These are phyloP conservation scores for Esperia sulphurella DNA, from an alignment of 2,888 invertebrate species.

Conservation along the genomic window DNA sequence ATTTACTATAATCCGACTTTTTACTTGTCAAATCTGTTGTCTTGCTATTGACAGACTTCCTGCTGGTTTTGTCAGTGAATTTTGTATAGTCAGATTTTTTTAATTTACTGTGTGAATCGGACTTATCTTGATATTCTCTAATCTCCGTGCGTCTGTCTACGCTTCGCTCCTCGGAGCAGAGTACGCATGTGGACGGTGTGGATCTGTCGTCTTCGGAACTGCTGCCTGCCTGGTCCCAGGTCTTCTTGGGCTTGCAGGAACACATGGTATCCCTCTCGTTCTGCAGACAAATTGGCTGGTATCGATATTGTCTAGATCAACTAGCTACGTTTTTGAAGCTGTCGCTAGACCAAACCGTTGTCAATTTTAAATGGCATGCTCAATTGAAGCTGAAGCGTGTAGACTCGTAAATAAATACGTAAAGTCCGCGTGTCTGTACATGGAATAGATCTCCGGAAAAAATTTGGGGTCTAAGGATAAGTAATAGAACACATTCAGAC, in stretches of 20 bases:
- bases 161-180: conserved; percentile 47
- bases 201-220: conserved; percentile 45
- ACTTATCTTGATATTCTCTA: conserved; percentile 39
- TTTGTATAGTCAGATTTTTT: conserved; percentile 18
- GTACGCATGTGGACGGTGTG: conserved; percentile 60
- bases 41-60: conserved; percentile 33
- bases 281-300: conserved; percentile 59
- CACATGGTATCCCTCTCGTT: conserved; percentile 48
- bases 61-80: conserved; percentile 17
- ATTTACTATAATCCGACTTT: conserved; percentile 38
- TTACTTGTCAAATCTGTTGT: conserved; percentile 29
- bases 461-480: too few relatives aligned
- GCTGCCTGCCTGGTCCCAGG: conserved; percentile 35
- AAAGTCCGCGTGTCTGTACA: too few relatives aligned
- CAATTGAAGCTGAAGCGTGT: neutral
- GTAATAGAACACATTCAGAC: too few relatives aligned
- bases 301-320: conserved; percentile 16
- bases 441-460: too few relatives aligned
- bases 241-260: conserved; percentile 43
- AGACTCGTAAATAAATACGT: too few relatives aligned
- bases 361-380: neutral
- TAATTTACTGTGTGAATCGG: conserved; percentile 27
- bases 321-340: conserved; percentile 2
- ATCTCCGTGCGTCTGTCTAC: conserved; percentile 20
- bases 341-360: neutral